Percentiles rank a stretch among this genome's conserved stretches.
Evolutionary conservation across 1,140 invertebrate genomes (phyloP).

Genomic region (Hestina assimilis): DNA sequence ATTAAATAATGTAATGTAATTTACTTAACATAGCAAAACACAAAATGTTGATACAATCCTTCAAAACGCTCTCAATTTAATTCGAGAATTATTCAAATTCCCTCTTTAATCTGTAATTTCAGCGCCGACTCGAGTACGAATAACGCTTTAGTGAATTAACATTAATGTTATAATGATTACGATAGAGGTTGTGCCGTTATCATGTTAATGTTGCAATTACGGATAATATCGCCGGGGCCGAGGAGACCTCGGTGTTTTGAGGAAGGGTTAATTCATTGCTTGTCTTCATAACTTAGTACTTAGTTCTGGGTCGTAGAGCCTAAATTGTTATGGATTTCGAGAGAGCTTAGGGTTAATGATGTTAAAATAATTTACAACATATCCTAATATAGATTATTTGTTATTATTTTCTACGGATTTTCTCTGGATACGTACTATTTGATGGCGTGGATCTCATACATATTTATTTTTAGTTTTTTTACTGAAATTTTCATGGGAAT

Average conservation of each 20-base stretch:
- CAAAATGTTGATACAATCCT: conserved; percentile 9
- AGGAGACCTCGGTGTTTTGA: conserved; percentile 3
- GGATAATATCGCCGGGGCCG: conserved; percentile 3
- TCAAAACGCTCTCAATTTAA: conserved; percentile 1
- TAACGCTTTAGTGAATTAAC: conserved; percentile 14
- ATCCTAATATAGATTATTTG: too few relatives aligned
- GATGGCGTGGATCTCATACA: too few relatives aligned
- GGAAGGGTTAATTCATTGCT: conserved; percentile 22
- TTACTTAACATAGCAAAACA: not conserved
- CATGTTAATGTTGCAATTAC: conserved; percentile 20
- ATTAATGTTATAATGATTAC: conserved; percentile 19
- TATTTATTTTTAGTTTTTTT: too few relatives aligned
- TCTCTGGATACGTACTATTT: too few relatives aligned
- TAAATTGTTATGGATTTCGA: conserved; percentile 9
- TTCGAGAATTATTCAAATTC: conserved; percentile 17
- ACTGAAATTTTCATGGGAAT: too few relatives aligned
- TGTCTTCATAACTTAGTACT: conserved; percentile 19
- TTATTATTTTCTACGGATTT: too few relatives aligned
- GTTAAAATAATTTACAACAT: not conserved
- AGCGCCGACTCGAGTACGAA: conserved; percentile 1
- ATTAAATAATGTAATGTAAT: not conserved
- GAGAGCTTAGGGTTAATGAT: not conserved
- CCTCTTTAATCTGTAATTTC: conserved; percentile 8
- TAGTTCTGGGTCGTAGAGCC: conserved; percentile 11
- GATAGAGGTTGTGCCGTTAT: conserved; percentile 21